These are phyloP conservation scores for Odontothrips loti DNA, from an alignment of 2,888 invertebrate species.

Conservation along the genomic window DNA sequence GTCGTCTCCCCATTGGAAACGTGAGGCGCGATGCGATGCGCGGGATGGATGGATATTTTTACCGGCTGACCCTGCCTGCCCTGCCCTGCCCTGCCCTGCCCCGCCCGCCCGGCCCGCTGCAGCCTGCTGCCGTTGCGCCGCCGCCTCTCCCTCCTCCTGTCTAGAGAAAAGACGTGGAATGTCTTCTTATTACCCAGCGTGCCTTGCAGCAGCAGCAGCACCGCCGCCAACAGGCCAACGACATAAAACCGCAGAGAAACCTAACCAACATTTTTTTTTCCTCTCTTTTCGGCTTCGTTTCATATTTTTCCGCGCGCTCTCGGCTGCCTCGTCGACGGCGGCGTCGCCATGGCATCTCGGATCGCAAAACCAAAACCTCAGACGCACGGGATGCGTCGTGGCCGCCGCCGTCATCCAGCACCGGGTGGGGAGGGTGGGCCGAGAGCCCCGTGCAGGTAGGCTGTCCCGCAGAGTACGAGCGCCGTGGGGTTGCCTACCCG, in stretches of 20 bases:
- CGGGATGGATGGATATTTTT: neutral
- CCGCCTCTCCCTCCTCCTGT: neutral
- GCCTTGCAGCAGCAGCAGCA: too few relatives aligned
- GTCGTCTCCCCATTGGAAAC: too few relatives aligned
- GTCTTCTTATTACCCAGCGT: slow-evolving; percentile 7
- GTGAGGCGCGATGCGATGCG: too few relatives aligned
- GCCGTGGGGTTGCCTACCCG: too few relatives aligned
- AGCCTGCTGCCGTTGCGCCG: neutral
- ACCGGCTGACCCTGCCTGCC: neutral
- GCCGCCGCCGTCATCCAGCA: too few relatives aligned
- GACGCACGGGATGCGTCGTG: too few relatives aligned
- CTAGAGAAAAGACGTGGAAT: neutral
- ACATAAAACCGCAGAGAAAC: slow-evolving; percentile 22
- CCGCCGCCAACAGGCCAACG: neutral
- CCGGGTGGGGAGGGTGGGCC: too few relatives aligned
- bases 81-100: neutral
- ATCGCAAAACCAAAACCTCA: slow-evolving; percentile 6
- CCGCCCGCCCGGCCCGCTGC: neutral
- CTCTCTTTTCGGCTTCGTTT: neutral
- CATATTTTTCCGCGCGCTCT: neutral
- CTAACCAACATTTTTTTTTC: neutral
- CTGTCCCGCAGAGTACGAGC: too few relatives aligned
- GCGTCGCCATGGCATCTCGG: neutral
- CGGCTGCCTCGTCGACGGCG: neutral
- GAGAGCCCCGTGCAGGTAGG: too few relatives aligned